Conservation (phyloP, 2,113 vertebrate genomes). For the Hoplias malabaricus region DNA sequence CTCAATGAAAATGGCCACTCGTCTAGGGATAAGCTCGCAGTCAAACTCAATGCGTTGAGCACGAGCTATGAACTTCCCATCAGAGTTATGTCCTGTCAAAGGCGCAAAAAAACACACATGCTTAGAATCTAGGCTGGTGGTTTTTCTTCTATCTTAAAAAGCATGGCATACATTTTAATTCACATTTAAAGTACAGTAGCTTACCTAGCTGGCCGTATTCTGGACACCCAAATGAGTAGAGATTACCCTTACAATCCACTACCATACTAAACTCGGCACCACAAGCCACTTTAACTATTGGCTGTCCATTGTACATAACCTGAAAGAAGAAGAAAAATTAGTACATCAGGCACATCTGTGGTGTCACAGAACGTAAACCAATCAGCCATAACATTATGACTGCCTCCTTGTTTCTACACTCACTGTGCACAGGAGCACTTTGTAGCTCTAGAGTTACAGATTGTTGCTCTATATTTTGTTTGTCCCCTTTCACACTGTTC, state of each 20-base stretch:
- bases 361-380: no score
- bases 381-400: no score
- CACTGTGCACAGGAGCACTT: no score
- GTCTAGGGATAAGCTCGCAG: conserved; percentile 90
- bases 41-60: conserved; percentile 96
- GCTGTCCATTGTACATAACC: conserved; percentile 96
- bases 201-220: conserved; percentile 96
- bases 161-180: background rate
- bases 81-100: conserved; percentile 88
- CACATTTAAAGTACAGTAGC: background rate
- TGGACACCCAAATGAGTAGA: conserved; percentile 94
- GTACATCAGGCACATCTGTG: background rate
- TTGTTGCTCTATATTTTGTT: no score
- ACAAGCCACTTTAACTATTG: conserved; percentile 92
- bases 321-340: conserved; percentile 50
- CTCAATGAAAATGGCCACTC: conserved; percentile 94
- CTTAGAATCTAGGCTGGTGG: background rate
- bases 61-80: conserved; percentile 94
- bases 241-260: conserved; percentile 96
- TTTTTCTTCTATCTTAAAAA: background rate
- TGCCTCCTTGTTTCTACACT: no score
- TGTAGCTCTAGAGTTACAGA: no score
- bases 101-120: background rate
- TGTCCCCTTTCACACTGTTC: no score
- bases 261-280: conserved; percentile 98